Conservation (phyloP, 2,888 invertebrate species). For the Latrodectus elegans region DNA sequence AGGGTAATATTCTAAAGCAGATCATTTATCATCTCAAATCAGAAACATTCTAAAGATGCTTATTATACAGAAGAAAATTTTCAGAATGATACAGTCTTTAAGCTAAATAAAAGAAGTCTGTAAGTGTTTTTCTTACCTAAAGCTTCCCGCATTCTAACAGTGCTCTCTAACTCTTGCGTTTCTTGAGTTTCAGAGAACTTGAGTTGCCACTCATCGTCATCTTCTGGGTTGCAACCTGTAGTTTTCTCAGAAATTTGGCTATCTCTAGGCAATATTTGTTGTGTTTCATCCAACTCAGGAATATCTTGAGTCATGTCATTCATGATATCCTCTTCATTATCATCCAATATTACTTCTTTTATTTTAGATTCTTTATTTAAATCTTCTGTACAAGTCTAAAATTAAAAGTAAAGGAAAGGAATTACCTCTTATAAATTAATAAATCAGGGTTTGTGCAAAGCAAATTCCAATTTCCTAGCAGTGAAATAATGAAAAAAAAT, state of each 20-base stretch:
- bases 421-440: background rate
- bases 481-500: background rate
- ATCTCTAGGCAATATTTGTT: conserved; percentile 26
- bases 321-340: conserved; percentile 6
- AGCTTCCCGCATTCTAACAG: conserved; percentile 13
- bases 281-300: conserved; percentile 43
- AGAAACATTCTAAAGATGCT: too few species aligned
- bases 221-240: background rate
- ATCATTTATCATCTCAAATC: too few species aligned
- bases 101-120: too few species aligned
- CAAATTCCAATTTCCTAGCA: background rate
- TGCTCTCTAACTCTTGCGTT: conserved; percentile 43
- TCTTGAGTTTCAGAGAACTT: conserved; percentile 53
- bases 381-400: conserved; percentile 35
- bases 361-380: conserved; percentile 1
- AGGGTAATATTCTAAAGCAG: too few species aligned
- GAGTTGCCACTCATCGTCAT: conserved; percentile 58
- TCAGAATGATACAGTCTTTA: too few species aligned
- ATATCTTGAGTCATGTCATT: conserved; percentile 61
- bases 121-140: background rate
- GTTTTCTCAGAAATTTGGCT: background rate
- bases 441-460: background rate
- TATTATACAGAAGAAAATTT: too few species aligned
- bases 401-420: background rate
- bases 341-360: background rate